Conservation (phyloP, 2,888 invertebrate species). For the Lasioglossum vierecki region DNA sequence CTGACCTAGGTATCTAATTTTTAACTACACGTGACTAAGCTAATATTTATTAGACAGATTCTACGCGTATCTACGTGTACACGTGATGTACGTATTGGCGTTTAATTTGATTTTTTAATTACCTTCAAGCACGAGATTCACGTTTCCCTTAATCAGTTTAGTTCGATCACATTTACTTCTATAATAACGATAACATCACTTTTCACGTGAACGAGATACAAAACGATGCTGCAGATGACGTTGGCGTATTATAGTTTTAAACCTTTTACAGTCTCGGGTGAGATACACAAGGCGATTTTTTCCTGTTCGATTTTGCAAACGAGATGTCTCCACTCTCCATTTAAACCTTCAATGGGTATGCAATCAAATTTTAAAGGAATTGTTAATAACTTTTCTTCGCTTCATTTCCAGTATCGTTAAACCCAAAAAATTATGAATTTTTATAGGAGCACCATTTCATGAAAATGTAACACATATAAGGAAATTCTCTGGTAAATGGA, state of each 20-base stretch:
- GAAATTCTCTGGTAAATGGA: background rate
- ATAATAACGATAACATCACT: background rate
- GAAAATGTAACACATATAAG: background rate
- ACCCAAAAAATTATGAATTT: background rate
- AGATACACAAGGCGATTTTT: background rate
- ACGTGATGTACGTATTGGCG: background rate
- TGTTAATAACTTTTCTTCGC: background rate
- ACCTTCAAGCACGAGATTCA: background rate
- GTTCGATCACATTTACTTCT: constrained; percentile 1
- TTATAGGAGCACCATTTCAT: background rate
- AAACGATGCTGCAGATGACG: background rate
- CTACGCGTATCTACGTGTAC: too few relatives aligned
- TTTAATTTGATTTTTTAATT: background rate
- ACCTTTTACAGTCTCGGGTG: background rate
- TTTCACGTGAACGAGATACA: background rate
- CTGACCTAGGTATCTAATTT: background rate
- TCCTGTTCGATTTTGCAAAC: background rate
- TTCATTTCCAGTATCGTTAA: background rate
- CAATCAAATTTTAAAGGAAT: background rate
- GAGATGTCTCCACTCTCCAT: background rate
- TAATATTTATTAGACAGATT: background rate
- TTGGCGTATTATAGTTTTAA: background rate
- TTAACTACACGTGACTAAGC: background rate
- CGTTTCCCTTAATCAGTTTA: background rate
- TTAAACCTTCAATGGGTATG: background rate